Evolutionary conservation across 2,113 vertebrate species (phyloP), one percentile per base, ranked within the genome.

Genomic region (Bubo bubo): DNA sequence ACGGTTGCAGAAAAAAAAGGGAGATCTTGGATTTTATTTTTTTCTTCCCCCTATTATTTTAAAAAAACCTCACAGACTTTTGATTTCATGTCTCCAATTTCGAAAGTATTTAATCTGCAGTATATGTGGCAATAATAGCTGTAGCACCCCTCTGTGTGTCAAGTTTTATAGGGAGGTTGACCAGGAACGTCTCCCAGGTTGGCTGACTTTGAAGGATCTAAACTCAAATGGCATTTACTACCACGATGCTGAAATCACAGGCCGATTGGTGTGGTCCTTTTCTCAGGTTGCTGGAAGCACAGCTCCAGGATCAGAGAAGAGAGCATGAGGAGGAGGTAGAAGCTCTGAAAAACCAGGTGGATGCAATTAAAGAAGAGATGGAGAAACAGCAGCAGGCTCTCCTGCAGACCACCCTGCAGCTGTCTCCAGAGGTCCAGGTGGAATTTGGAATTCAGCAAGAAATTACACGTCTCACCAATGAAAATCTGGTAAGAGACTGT

Each of bases 401-500:
- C 53, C 98, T 98, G 97, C 98, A 99, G 95, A 98, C 97, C 4
- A 45, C 43, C 43, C 92, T 98, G 39, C 97, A 99, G 11, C 98
- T 99, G 15, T 98, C 99, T 4, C 99, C 99, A 0, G 99, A 99
- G 86, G 98, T 97, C 15, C 98, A 99, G 93, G 98, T 99, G 97
- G 99, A 99, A 79, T 98, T 98, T n/a, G 99, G 99, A 7, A 30
- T 99, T 77, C 99, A 99, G 96, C 99, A 99, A 92, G 99, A 99
- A 97, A 98, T 99, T 86, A 99, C 99, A 0, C 98, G 99, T 16
- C 99, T 99, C 86, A 99, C 99, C 91, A 99, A 98, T 23, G 99
- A 99, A 96, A 99, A 99, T 94, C 98, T 99, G 99, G 99, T 99
- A 97, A 97, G 97, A 41, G 7, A 7, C 32, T 63, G 13, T 9